Conservation (phyloP, 2,797 vertebrate species). For the Hypotaenidia philippensis region DNA sequence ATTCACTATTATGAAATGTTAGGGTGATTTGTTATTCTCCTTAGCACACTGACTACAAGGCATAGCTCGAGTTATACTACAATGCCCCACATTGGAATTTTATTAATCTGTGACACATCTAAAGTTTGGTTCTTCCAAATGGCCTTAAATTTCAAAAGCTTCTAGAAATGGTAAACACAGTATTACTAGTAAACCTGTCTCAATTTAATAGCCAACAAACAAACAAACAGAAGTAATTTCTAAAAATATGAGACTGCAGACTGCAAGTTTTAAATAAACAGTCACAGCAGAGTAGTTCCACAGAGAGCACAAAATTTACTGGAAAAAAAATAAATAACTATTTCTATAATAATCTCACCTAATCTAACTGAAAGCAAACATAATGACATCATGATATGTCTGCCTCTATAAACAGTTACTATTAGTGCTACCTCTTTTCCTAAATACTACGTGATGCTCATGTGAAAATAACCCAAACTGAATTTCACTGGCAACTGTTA, state of each 20-base stretch:
- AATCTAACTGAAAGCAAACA: not conserved
- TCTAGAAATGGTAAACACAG: not conserved
- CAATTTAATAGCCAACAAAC: not conserved
- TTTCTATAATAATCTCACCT: not conserved
- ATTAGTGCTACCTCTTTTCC: not conserved
- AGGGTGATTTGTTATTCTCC: not conserved
- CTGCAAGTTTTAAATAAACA: not conserved
- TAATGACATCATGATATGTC: not conserved
- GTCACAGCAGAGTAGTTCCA: not conserved
- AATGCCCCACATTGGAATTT: not conserved
- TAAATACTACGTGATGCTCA: not conserved
- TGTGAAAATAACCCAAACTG: not conserved
- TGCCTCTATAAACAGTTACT: not conserved
- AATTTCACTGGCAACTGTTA: not conserved
- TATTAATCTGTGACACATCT: not conserved
- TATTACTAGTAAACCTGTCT: not conserved
- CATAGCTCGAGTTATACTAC: too few species aligned
- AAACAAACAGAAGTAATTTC: not conserved
- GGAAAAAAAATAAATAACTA: not conserved
- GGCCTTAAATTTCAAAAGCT: not conserved
- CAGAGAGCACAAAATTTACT: not conserved
- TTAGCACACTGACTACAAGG: not conserved
- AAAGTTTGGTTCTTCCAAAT: not conserved
- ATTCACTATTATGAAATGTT: not conserved
- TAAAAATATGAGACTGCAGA: not conserved